Evolutionary conservation across 2,113 vertebrate genomes (phyloP).

Genomic region (Labeo catla): DNA sequence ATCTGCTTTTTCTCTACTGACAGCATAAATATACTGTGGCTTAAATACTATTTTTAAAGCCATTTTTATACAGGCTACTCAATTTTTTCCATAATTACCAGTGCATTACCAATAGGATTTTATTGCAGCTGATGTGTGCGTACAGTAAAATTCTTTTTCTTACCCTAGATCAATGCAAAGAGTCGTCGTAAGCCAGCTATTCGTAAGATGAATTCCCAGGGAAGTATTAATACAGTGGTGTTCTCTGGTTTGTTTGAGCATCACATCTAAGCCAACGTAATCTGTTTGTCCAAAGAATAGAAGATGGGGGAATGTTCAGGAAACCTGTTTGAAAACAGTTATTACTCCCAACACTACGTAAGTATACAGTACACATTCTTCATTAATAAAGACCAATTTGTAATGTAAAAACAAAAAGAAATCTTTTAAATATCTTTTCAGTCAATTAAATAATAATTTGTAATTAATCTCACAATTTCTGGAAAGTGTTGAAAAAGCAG

Average conservation of each 20-base stretch:
- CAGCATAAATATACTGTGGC: conserved; percentile 10
- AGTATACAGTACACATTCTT: neutral
- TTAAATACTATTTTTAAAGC: neutral
- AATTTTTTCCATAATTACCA: neutral
- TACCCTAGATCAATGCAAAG: neutral
- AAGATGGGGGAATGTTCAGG: neutral
- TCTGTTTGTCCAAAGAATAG: neutral
- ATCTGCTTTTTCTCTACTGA: conserved; percentile 14
- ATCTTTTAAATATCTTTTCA: too few species aligned
- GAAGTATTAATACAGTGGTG: neutral
- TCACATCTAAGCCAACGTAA: neutral
- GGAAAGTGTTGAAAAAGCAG: neutral
- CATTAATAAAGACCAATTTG: neutral
- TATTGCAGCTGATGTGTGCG: neutral
- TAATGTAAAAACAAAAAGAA: too few species aligned
- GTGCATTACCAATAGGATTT: neutral
- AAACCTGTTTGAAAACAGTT: neutral
- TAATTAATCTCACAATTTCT: neutral
- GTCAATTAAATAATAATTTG: too few species aligned
- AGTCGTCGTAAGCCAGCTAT: neutral
- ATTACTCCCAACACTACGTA: neutral
- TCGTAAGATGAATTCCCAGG: neutral
- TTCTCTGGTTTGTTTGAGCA: neutral
- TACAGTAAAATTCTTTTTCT: neutral
- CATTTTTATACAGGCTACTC: neutral